These are phyloP conservation scores for Hiodon tergisus DNA, from an alignment of 2,113 vertebrate genomes.

Conservation along the genomic window DNA sequence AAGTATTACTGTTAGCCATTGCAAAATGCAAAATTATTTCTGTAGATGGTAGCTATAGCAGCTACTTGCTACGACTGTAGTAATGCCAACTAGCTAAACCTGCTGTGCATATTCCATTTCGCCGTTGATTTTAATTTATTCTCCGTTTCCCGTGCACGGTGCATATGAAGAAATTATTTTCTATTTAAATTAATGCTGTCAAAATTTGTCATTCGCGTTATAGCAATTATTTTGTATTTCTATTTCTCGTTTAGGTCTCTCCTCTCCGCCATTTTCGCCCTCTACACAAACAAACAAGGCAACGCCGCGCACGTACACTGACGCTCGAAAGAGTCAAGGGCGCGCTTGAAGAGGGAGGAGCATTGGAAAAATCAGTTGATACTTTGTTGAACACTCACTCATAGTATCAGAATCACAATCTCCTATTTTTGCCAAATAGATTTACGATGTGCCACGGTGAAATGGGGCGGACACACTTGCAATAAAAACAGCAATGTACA, in stretches of 20 bases:
- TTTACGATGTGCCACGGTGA: too few species aligned
- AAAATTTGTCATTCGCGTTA: conserved; percentile 37
- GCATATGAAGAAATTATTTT: conserved; percentile 13
- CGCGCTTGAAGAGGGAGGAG: conserved; percentile 12
- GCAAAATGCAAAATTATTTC: conserved; percentile 2
- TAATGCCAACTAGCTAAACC: conserved; percentile 13
- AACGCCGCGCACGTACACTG: conserved; percentile 38
- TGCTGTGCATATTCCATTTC: conserved; percentile 16
- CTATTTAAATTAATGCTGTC: conserved; percentile 15
- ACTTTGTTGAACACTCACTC: neutral
- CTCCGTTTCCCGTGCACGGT: conserved; percentile 8
- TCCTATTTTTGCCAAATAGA: too few species aligned
- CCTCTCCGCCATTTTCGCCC: conserved; percentile 72
- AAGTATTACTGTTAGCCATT: neutral
- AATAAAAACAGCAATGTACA: too few species aligned
- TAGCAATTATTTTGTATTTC: conserved; percentile 40
- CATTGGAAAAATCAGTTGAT: neutral
- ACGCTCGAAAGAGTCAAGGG: conserved; percentile 3
- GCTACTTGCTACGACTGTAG: conserved; percentile 1
- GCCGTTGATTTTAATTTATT: neutral
- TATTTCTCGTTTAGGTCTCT: conserved; percentile 57
- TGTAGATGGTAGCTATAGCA: neutral
- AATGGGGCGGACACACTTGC: too few species aligned
- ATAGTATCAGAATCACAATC: too few species aligned
- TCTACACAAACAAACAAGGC: conserved; percentile 72